These are phyloP conservation scores for Danio choprae DNA, from an alignment of 2,797 vertebrate species.

Conservation along the genomic window DNA sequence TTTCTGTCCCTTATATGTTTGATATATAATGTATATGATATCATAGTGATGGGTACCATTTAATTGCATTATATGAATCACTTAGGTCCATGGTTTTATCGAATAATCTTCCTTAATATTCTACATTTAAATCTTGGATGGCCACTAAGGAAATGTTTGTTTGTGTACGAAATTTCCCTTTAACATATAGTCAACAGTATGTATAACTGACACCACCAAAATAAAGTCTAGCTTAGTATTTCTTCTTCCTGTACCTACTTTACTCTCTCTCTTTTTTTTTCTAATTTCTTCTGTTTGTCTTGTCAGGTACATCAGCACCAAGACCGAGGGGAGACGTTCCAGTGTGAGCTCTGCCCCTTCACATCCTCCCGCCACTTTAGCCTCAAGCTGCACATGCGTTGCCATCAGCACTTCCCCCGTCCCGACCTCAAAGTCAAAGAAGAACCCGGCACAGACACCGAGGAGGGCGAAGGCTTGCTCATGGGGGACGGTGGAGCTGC, in stretches of 20 bases:
- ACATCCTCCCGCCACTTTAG: slow-evolving; percentile 99
- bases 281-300: slow-evolving; percentile 50
- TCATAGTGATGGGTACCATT: too few relatives aligned
- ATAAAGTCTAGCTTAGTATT: not conserved
- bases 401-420: slow-evolving; percentile 98
- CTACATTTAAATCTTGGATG: too few relatives aligned
- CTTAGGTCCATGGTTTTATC: too few relatives aligned
- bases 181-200: too few relatives aligned
- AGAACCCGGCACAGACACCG: slow-evolving; percentile 92
- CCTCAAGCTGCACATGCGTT: slow-evolving; percentile 99
- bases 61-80: too few relatives aligned
- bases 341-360: slow-evolving; percentile 98
- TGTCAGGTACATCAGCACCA: slow-evolving; percentile 98
- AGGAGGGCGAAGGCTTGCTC: slow-evolving; percentile 88
- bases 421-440: slow-evolving; percentile 97
- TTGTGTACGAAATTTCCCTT: too few relatives aligned
- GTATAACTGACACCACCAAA: not conserved
- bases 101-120: too few relatives aligned
- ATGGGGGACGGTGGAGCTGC: slow-evolving; percentile 81
- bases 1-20: too few relatives aligned
- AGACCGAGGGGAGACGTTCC: slow-evolving; percentile 98
- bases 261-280: not conserved
- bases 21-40: too few relatives aligned
- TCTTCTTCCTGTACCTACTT: too few relatives aligned
- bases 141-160: too few relatives aligned